Conservation (phyloP, 2,888 invertebrate genomes). For the Glomeris marginata region DNA sequence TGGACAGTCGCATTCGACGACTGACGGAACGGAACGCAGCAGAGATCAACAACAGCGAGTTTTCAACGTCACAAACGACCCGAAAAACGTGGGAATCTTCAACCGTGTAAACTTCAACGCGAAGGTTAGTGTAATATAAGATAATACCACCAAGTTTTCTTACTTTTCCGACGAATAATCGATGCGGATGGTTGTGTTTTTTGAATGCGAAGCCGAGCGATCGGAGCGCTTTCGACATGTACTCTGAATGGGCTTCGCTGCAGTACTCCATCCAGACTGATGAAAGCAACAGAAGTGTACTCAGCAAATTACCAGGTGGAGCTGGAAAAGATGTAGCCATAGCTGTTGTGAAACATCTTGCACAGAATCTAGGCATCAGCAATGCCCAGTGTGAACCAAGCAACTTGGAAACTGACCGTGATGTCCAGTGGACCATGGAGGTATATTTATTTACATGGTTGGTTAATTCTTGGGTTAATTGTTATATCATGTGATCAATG, state of each 20-base stretch:
- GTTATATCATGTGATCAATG: too few species aligned
- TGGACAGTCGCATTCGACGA: too few species aligned
- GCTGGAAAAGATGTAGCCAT: constrained; percentile 68
- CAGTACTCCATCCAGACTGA: constrained; percentile 30
- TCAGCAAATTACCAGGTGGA: constrained; percentile 54
- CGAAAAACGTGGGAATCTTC: constrained; percentile 2
- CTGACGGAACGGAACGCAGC: too few species aligned
- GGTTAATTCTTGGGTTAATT: too few species aligned
- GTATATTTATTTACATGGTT: constrained; percentile 39
- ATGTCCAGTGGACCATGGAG: constrained; percentile 52
- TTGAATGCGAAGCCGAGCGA: too few species aligned
- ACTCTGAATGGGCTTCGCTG: constrained; percentile 33
- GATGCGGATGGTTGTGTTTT: too few species aligned
- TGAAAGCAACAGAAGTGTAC: constrained; percentile 38
- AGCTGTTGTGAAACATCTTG: constrained; percentile 62
- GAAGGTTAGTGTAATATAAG: too few species aligned
- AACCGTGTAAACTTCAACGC: constrained; percentile 3
- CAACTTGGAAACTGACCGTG: constrained; percentile 60
- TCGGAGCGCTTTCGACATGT: constrained; percentile 23
- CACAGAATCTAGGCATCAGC: constrained; percentile 47
- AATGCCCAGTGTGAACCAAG: constrained; percentile 70
- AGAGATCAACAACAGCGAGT: not conserved
- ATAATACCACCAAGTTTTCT: too few species aligned
- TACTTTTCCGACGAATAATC: too few species aligned
- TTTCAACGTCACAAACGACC: not conserved